Evolutionary conservation across 2,888 invertebrate genomes (phyloP).

Genomic region (Latrodectus hesperus): DNA sequence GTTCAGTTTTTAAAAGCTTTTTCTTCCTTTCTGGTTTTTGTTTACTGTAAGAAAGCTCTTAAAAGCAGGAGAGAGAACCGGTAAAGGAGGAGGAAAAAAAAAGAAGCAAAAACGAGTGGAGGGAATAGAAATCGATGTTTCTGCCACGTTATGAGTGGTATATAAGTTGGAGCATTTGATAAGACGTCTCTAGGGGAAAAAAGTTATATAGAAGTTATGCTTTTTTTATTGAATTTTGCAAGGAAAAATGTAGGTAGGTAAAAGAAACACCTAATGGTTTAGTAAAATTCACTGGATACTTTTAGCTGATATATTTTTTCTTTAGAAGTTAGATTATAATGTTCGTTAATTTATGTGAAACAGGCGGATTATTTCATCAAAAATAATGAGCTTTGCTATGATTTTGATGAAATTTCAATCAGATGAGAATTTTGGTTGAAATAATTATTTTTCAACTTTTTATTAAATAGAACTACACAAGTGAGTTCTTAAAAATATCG

Average conservation of each 20-base stretch:
- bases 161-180: conserved; percentile 37
- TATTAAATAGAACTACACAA: too few species aligned
- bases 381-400: too few species aligned
- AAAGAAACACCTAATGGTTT: too few species aligned
- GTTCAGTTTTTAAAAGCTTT: conserved; percentile 55
- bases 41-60: conserved; percentile 7
- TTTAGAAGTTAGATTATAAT: too few species aligned
- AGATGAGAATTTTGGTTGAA: too few species aligned
- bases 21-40: background rate
- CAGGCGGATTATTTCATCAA: too few species aligned
- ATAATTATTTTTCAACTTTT: too few species aligned
- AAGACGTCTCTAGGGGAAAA: background rate
- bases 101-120: background rate
- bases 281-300: too few species aligned
- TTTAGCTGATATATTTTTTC: too few species aligned
- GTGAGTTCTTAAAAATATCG: too few species aligned
- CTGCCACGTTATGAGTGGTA: conserved; percentile 9
- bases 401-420: too few species aligned
- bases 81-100: background rate
- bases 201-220: background rate
- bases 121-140: conserved; percentile 15
- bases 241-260: background rate
- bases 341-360: too few species aligned
- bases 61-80: background rate
- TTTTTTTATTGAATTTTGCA: conserved; percentile 15